Evolutionary conservation across 2,113 vertebrate genomes (phyloP).

Genomic region (Scomber japonicus): DNA sequence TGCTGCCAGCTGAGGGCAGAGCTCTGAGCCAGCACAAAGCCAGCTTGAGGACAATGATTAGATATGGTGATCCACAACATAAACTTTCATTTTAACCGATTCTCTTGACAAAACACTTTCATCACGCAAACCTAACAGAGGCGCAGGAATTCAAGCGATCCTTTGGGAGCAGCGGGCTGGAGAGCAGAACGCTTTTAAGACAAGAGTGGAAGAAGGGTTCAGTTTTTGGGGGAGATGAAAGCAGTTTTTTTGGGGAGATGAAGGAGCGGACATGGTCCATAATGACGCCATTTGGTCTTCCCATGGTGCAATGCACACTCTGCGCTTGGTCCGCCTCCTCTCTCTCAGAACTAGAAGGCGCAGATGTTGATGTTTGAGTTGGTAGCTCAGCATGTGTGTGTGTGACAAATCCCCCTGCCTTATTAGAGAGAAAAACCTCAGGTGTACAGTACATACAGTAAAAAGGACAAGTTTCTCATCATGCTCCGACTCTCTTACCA

Average conservation of each 20-base stretch:
- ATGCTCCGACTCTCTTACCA: neutral
- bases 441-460: neutral
- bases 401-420: slow-evolving; percentile 32
- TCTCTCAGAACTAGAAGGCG: slow-evolving; percentile 42
- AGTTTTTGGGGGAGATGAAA: slow-evolving; percentile 48
- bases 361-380: slow-evolving; percentile 70
- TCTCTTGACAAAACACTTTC: slow-evolving; percentile 25
- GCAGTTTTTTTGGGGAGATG: slow-evolving; percentile 25
- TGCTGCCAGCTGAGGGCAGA: neutral
- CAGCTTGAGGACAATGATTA: slow-evolving; percentile 19
- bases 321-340: slow-evolving; percentile 34
- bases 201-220: neutral
- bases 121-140: slow-evolving; percentile 9
- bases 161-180: neutral
- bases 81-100: slow-evolving; percentile 16
- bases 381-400: slow-evolving; percentile 15
- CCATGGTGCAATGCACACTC: slow-evolving; percentile 60
- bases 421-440: slow-evolving; percentile 15
- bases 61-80: slow-evolving; percentile 3
- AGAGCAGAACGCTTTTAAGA: slow-evolving; percentile 9
- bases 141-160: neutral
- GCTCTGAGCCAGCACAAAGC: slow-evolving; percentile 21
- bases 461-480: slow-evolving; percentile 9
- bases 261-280: slow-evolving; percentile 41
- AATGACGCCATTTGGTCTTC: slow-evolving; percentile 62